Conservation (phyloP, 2,113 vertebrate genomes). For the Daubentonia madagascariensis region DNA sequence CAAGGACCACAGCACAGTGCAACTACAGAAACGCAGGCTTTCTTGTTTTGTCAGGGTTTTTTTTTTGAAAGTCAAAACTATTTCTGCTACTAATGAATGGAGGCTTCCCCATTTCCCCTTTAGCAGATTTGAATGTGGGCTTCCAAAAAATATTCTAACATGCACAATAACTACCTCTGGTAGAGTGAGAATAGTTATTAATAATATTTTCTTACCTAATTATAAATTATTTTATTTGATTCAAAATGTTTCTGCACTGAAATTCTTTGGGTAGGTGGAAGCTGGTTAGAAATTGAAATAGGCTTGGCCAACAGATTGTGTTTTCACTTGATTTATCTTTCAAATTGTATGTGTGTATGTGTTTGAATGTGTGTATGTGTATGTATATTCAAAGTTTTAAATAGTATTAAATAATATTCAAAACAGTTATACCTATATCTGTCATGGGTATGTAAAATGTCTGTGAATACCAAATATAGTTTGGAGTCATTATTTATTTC, state of each 20-base stretch:
- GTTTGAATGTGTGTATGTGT: not conserved
- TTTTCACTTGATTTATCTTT: not conserved
- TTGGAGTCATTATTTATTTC: not conserved
- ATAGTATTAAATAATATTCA: not conserved
- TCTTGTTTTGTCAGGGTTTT: not conserved
- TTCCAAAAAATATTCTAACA: not conserved
- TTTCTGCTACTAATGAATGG: not conserved
- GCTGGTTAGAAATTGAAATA: not conserved
- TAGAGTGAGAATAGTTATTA: not conserved
- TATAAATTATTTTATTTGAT: not conserved
- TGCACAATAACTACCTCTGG: not conserved
- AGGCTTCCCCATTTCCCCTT: not conserved
- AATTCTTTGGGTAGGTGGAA: not conserved
- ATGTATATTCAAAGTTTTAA: not conserved
- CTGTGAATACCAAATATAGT: not conserved
- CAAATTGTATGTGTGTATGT: not conserved
- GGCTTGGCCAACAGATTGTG: not conserved
- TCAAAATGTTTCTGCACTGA: not conserved
- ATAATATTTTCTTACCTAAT: not conserved
- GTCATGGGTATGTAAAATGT: not conserved
- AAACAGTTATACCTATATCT: too few relatives aligned
- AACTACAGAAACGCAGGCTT: not conserved
- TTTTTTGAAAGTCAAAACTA: not conserved
- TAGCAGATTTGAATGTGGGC: not conserved
- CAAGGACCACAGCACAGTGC: not conserved